Evolutionary conservation across 2,113 vertebrate genomes (phyloP).

Genomic region (Mungos mungo): DNA sequence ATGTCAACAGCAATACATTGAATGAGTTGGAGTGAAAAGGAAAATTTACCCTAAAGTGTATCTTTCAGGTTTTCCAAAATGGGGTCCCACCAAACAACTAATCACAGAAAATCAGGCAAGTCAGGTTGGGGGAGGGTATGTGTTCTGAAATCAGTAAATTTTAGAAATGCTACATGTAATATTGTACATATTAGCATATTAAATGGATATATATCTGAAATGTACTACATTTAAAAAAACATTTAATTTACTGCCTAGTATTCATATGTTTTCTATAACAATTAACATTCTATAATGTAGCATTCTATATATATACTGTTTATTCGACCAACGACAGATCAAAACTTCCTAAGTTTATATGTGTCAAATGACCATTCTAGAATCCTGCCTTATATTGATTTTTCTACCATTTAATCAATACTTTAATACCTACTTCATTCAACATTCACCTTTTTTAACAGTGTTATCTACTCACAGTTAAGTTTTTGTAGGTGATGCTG

Average conservation of each 20-base stretch:
- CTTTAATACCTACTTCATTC: neutral
- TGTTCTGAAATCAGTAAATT: neutral
- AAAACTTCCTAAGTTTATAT: neutral
- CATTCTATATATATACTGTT: neutral
- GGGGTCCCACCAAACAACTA: neutral
- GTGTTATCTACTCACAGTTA: neutral
- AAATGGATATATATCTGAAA: neutral
- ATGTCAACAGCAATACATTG: neutral
- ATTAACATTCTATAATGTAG: neutral
- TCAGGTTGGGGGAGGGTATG: neutral
- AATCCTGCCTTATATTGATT: neutral
- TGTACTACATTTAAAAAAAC: neutral
- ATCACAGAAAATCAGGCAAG: neutral
- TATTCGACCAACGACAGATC: neutral
- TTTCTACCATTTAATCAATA: conserved; percentile 13
- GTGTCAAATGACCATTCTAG: neutral
- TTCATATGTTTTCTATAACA: neutral
- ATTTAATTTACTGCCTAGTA: neutral
- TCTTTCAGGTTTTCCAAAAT: conserved; percentile 23
- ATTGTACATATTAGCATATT: neutral
- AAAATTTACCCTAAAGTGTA: neutral
- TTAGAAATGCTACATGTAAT: conserved; percentile 2
- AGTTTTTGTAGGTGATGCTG: neutral
- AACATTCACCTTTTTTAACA: neutral
- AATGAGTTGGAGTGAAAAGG: neutral